Conservation (phyloP, 92 coral and sea anemone genomes). For the Phymanthus crucifer region DNA sequence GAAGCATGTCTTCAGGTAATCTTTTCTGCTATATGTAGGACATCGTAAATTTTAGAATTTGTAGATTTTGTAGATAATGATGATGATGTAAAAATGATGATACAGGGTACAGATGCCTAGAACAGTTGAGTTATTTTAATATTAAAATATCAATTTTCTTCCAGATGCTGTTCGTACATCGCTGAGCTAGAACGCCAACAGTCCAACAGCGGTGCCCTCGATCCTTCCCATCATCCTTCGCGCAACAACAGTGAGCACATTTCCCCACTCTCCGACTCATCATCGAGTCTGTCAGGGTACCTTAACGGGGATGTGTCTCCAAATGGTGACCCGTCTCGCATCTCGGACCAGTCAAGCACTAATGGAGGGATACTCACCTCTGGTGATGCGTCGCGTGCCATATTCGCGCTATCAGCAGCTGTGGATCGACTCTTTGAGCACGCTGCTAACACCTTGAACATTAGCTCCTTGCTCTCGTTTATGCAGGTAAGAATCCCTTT, state of each 20-base stretch:
- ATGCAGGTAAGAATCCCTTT: constrained; percentile 24
- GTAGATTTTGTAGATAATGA: not conserved
- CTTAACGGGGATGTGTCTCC: constrained; percentile 85
- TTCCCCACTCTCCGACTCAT: constrained; percentile 93
- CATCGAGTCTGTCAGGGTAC: constrained; percentile 88
- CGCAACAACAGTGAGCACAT: constrained; percentile 64
- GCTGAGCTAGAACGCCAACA: constrained; percentile 84
- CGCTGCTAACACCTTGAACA: constrained; percentile 88
- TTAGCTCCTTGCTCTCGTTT: constrained; percentile 73
- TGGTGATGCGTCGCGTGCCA: constrained; percentile 92
- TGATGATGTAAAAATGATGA: not conserved
- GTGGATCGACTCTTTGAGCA: constrained; percentile 97
- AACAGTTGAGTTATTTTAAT: too few relatives aligned
- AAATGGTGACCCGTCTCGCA: constrained; percentile 66
- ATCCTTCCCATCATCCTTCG: constrained; percentile 59
- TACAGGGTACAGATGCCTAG: too few relatives aligned
- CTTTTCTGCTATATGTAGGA: not conserved
- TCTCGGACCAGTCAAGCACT: constrained; percentile 60
- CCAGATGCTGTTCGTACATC: constrained; percentile 89
- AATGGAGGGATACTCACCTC: constrained; percentile 75
- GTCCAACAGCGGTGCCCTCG: constrained; percentile 60
- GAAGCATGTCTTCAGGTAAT: constrained; percentile 98
- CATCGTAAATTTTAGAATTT: not conserved
- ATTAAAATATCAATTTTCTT: too few relatives aligned
- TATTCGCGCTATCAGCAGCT: constrained; percentile 94